A percentile compares a stretch with the other conserved stretches of the same genome.
These are phyloP conservation scores for Rhogogaster chlorosoma DNA, from an alignment of 2,888 invertebrate genomes.

Conservation along the genomic window DNA sequence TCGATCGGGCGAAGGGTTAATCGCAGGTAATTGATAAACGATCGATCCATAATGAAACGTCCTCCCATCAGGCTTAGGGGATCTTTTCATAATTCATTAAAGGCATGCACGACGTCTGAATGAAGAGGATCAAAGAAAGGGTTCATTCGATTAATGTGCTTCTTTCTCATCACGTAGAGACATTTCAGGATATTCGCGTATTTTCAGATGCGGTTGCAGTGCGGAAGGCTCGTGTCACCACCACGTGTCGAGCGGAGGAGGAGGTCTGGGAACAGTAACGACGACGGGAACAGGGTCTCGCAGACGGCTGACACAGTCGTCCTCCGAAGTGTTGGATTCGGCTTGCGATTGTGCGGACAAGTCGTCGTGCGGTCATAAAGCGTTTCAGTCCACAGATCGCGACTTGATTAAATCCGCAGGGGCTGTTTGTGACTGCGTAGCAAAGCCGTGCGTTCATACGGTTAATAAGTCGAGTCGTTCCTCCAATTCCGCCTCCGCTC, in stretches of 20 bases:
- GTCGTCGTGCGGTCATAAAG: conserved; percentile 61
- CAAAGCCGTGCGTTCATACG: conserved; percentile 70
- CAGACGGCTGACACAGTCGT: conserved; percentile 42
- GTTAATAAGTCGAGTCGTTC: conserved; percentile 56
- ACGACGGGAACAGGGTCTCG: conserved; percentile 39
- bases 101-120: background rate
- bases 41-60: background rate
- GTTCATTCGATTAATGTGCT: background rate
- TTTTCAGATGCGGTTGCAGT: conserved; percentile 71
- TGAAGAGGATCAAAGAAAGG: background rate
- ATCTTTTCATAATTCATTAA: background rate
- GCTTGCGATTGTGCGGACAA: conserved; percentile 43
- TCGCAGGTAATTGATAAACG: conserved; percentile 12
- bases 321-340: conserved; percentile 53
- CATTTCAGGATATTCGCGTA: background rate
- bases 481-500: background rate
- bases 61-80: background rate
- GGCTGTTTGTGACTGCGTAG: conserved; percentile 66
- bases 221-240: conserved; percentile 71
- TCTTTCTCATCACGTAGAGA: too few relatives aligned
- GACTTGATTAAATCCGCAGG: background rate
- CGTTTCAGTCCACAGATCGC: conserved; percentile 56
- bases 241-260: conserved; percentile 54
- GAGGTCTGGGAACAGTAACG: conserved; percentile 49
- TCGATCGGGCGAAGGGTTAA: conserved; percentile 61